A percentile compares a stretch with the other conserved stretches of the same genome.
Evolutionary conservation across 2,797 vertebrate species (phyloP).

Genomic region (Anableps anableps): DNA sequence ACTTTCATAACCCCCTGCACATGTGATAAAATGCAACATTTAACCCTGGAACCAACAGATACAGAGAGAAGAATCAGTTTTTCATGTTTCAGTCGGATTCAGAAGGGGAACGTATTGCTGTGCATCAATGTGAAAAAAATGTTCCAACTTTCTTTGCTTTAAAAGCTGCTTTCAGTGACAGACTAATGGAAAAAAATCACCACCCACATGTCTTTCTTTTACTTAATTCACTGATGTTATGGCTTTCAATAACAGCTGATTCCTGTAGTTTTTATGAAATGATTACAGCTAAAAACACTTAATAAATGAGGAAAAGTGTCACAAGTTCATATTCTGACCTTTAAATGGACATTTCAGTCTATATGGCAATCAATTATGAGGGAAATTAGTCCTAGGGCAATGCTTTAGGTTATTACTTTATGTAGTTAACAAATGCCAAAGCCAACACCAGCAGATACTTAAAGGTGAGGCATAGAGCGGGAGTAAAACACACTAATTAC

Average conservation of each 20-base stretch:
- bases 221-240: background rate
- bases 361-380: background rate
- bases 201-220: constrained; percentile 7
- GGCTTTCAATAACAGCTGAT: constrained; percentile 7
- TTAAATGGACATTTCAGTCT: constrained; percentile 28
- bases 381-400: background rate
- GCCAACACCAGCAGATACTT: constrained; percentile 9
- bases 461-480: constrained; percentile 1
- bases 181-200: constrained; percentile 7
- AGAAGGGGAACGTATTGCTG: too few relatives aligned
- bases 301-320: constrained; percentile 4
- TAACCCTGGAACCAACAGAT: background rate
- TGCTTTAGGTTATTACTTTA: constrained; percentile 18
- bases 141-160: background rate
- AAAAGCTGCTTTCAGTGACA: constrained; percentile 30
- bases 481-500: constrained; percentile 21
- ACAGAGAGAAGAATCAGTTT: background rate
- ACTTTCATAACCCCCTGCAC: constrained; percentile 24
- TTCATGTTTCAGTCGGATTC: background rate
- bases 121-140: background rate
- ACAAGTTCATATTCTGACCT: constrained; percentile 17
- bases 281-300: constrained; percentile 6
- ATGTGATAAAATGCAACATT: constrained; percentile 17
- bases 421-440: constrained; percentile 35
- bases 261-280: constrained; percentile 10